Evolutionary conservation across 2,797 vertebrate genomes (phyloP).

Genomic region (Buphagus erythrorhynchus): DNA sequence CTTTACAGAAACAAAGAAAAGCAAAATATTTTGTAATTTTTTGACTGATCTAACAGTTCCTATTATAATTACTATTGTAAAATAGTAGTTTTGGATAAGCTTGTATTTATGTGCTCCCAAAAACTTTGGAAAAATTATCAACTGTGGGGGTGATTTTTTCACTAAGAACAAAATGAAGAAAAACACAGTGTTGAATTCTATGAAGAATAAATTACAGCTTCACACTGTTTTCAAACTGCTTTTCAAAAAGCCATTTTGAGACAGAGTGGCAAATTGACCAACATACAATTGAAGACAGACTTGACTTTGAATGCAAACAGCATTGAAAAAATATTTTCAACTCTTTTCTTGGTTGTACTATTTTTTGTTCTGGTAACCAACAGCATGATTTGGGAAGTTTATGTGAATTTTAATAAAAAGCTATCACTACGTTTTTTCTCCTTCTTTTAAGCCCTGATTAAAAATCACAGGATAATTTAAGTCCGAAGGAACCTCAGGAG

Average conservation of each 20-base stretch:
- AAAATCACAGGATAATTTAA: background rate
- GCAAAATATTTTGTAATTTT: background rate
- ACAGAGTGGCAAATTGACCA: background rate
- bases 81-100: background rate
- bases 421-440: accelerated
- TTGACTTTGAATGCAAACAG: background rate
- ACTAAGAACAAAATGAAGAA: background rate
- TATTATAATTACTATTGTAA: background rate
- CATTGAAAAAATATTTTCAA: background rate
- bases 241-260: background rate
- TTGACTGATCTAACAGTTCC: background rate
- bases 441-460: background rate
- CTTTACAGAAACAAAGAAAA: background rate
- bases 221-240: background rate
- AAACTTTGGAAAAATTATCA: background rate
- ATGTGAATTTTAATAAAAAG: background rate
- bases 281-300: background rate
- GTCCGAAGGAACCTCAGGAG: background rate
- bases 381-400: background rate
- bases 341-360: background rate
- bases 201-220: background rate
- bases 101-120: background rate
- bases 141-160: background rate
- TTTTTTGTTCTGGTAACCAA: background rate
- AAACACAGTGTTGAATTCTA: background rate